Base-by-base conservation (phyloP, 2,888 invertebrate genomes). In the Sinelater perroti region DNA sequence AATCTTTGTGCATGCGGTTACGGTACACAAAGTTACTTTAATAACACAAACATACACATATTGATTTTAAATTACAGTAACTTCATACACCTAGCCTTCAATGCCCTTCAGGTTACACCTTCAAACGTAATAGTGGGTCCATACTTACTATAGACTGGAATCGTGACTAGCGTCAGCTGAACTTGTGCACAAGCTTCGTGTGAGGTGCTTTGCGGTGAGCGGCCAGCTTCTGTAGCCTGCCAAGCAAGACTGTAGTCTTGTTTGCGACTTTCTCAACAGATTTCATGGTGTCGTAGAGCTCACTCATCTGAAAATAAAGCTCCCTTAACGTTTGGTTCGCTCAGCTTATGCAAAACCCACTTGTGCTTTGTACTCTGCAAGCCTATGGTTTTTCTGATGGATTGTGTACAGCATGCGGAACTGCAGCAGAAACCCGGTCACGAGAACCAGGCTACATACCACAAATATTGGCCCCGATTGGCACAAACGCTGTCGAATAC, bases 321-420 rank as follows among this genome's bases (percentile, higher is more conserved):
- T n/a, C n/a, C n/a, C n/a, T n/a, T n/a, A n/a, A n/a, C n/a, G n/a
- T n/a, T n/a, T n/a, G n/a, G n/a, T n/a, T n/a, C n/a, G n/a, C n/a
- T 26, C 20, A 13, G 0, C 10, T 18, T 28, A 30, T 35, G 20
- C 20, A 42, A n/a, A n/a, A 42, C n/a, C 77, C 69, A 82, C 81
- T 63, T 78, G 79, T 66, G 77, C 72, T 60, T 77, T 78, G 61
- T 81, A 81, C 51, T 75, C 76, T 50, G 78, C 66, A 54, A 79
- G 77, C 66, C 81, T 72, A 61, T 77, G 74, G 64, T 77, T 77
- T 63, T 79, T 80, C 65, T 78, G 79, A 68, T 79, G 78, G 54
- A 76, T 79, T 64, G 78, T 75, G 67, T 81, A 81, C 36, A 80
- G 74, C 46, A 79, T 77, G 65, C 79, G 80, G 2, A 80, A 67